phyloP scores from a whole-genome alignment of 2,888 invertebrate genomes.

The Thelaira solivaga region DNA sequence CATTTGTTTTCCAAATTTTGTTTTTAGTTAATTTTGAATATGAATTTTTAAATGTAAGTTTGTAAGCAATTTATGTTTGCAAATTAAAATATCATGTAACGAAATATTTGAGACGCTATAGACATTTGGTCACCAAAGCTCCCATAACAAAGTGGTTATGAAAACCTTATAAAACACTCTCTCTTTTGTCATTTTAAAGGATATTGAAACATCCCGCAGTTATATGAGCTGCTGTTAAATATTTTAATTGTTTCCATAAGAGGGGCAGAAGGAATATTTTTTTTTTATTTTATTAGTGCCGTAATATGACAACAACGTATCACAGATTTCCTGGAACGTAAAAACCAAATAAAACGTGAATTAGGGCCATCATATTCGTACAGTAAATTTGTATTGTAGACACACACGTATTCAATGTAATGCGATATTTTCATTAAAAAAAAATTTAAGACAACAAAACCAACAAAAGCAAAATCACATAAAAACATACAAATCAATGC shows the following conservation, averaged over 20 bases:
- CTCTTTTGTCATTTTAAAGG: not conserved
- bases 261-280: too few species aligned
- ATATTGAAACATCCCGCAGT: conserved; percentile 51
- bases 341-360: conserved; percentile 8
- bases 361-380: conserved; percentile 19
- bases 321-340: conserved; percentile 49
- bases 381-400: not conserved
- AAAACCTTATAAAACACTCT: conserved; percentile 1
- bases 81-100: conserved; percentile 8
- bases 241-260: not conserved
- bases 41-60: too few species aligned
- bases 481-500: not conserved
- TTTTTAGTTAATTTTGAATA: too few species aligned
- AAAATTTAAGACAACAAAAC: conserved; percentile 5
- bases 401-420: conserved; percentile 20
- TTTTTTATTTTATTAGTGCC: too few species aligned
- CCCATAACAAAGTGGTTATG: conserved; percentile 4
- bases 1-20: too few species aligned
- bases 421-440: conserved; percentile 34
- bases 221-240: conserved; percentile 33
- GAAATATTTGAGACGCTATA: not conserved
- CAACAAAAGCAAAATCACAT: too few species aligned
- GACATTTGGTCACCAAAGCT: conserved; percentile 30
- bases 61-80: not conserved
- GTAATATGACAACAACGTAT: too few species aligned